Percentiles rank a stretch among this genome's conserved stretches.
Evolutionary conservation across 2,113 vertebrate species (phyloP).

Genomic region (Psophia crepitans): DNA sequence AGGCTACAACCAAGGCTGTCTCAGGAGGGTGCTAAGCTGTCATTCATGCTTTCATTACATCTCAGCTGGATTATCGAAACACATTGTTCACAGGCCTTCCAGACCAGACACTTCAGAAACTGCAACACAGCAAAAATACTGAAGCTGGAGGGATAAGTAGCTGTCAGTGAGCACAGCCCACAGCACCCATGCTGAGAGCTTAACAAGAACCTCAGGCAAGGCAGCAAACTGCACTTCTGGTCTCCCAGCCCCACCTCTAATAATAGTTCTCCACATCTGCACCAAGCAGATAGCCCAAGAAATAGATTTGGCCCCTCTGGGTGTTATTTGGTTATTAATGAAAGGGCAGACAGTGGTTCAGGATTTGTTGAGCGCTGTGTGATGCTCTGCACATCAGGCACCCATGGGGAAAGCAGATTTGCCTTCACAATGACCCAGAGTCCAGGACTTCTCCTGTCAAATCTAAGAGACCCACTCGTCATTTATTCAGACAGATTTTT

Average conservation of each 20-base stretch:
- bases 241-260: not conserved
- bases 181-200: slow-evolving; percentile 6
- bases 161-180: not conserved
- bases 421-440: not conserved
- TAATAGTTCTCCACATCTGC: not conserved
- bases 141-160: slow-evolving; percentile 13
- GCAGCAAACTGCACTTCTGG: not conserved
- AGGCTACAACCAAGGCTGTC: slow-evolving; percentile 18
- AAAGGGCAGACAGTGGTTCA: not conserved
- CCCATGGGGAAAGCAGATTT: not conserved
- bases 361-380: not conserved
- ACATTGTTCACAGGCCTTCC: slow-evolving; percentile 28
- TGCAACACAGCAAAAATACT: slow-evolving; percentile 21
- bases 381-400: not conserved
- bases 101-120: slow-evolving; percentile 30
- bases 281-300: not conserved
- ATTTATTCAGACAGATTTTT: not conserved
- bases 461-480: not conserved
- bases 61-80: slow-evolving; percentile 47
- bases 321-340: not conserved
- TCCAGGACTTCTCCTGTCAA: not conserved
- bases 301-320: not conserved
- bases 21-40: slow-evolving; percentile 46
- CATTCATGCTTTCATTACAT: slow-evolving; percentile 42
- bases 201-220: not conserved